phyloP scores from a whole-genome alignment of 2,888 invertebrate genomes.

The Calameuta filiformis region DNA sequence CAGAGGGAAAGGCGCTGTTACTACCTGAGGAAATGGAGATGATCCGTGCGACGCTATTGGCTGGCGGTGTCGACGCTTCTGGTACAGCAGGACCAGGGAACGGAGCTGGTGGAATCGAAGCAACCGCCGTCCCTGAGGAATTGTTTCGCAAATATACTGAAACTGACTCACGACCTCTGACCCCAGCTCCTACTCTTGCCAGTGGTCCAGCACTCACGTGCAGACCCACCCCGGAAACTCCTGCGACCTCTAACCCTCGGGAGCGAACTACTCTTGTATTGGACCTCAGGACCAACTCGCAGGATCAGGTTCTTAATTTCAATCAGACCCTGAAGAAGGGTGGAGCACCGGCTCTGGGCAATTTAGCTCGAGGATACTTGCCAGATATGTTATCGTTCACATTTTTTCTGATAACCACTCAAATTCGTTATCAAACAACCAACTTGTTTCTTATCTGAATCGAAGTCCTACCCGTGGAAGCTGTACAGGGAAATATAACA shows the following conservation, averaged over 20 bases:
- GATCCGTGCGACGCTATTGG: constrained; percentile 50
- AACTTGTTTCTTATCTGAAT: too few species aligned
- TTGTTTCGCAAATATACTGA: constrained; percentile 77
- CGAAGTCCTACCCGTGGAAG: too few species aligned
- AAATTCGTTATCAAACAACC: too few species aligned
- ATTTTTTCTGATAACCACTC: too few species aligned
- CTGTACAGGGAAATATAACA: too few species aligned
- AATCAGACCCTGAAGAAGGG: not conserved
- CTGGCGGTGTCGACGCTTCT: constrained; percentile 21
- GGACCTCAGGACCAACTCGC: constrained; percentile 58
- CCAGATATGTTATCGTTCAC: too few species aligned
- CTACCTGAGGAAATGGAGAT: constrained; percentile 59
- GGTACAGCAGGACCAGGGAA: not conserved
- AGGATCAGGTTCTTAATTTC: constrained; percentile 32
- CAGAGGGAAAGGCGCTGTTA: constrained; percentile 56
- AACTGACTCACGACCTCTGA: constrained; percentile 84
- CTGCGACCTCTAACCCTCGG: constrained; percentile 44
- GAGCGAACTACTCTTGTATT: constrained; percentile 64
- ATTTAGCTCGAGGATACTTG: too few species aligned
- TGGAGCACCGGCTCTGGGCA: not conserved
- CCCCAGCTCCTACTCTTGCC: constrained; percentile 82
- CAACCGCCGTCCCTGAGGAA: constrained; percentile 53
- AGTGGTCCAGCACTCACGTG: constrained; percentile 66
- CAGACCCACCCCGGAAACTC: constrained; percentile 41
- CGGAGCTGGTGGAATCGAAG: not conserved